phyloP scores from a whole-genome alignment of 1,140 invertebrate genomes.

The Bombus polaris region DNA sequence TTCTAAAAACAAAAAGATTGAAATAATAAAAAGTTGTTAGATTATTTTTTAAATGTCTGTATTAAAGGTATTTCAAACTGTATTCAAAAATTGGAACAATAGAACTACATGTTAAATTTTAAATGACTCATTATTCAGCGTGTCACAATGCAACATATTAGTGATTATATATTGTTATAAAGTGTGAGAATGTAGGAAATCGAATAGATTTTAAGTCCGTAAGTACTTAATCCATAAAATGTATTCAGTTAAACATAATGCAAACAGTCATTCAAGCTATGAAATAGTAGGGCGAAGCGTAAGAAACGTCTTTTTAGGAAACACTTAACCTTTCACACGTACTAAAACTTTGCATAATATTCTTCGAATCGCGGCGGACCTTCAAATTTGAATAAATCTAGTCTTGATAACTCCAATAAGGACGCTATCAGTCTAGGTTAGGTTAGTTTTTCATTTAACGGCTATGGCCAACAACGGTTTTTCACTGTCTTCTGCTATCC shows the following conservation, averaged over 20 bases:
- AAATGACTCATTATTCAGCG: not conserved
- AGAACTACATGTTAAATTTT: not conserved
- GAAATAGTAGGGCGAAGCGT: not conserved
- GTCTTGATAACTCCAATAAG: slow-evolving; percentile 60
- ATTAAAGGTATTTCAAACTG: not conserved
- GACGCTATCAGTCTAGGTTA: slow-evolving; percentile 68
- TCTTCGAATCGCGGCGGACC: slow-evolving; percentile 23
- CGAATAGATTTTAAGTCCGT: not conserved
- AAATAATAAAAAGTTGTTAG: not conserved
- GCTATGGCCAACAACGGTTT: slow-evolving; percentile 68
- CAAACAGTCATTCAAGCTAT: slow-evolving; percentile 10
- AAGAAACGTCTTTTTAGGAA: not conserved
- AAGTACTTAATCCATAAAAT: not conserved
- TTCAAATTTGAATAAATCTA: slow-evolving; percentile 60
- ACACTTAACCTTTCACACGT: slow-evolving; percentile 50
- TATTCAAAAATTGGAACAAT: not conserved
- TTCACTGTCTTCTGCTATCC: slow-evolving; percentile 55
- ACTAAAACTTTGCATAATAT: slow-evolving; percentile 68
- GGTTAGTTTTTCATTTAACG: slow-evolving; percentile 71
- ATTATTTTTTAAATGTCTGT: not conserved
- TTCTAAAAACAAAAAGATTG: slow-evolving; percentile 54
- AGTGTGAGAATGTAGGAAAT: not conserved
- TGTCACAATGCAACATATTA: not conserved
- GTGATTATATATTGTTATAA: not conserved
- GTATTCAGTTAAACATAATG: slow-evolving; percentile 5